Evolutionary conservation across 2,113 vertebrate genomes (phyloP).

Genomic region (Peromyscus polionotus): DNA sequence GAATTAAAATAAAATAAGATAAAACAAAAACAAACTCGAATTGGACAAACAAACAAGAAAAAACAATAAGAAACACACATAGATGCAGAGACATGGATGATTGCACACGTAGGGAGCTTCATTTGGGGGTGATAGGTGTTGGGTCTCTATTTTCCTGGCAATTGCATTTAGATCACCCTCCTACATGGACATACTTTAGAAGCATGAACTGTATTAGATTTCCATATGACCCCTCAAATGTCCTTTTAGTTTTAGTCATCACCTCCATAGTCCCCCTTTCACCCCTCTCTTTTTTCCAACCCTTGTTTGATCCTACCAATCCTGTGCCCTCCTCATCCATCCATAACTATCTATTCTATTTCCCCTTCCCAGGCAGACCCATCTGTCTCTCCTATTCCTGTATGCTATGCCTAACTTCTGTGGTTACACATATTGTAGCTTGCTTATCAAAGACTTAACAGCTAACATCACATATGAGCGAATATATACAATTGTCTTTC

Average conservation of each 20-base stretch:
- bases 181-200: background rate
- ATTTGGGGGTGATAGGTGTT: background rate
- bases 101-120: background rate
- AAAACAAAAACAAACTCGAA: background rate
- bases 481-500: too few species aligned
- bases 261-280: background rate
- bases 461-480: too few species aligned
- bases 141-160: background rate
- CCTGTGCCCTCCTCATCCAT: background rate
- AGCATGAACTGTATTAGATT: background rate
- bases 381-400: background rate
- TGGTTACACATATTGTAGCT: background rate
- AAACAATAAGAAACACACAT: background rate
- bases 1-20: background rate
- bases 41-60: background rate
- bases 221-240: background rate
- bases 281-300: background rate
- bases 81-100: background rate
- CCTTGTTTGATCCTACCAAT: background rate
- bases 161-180: background rate
- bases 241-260: background rate
- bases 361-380: background rate
- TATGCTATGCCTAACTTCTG: background rate
- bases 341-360: background rate
- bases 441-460: background rate